These are phyloP conservation scores for Charadrius vociferus DNA, from an alignment of 2,113 vertebrate genomes.

Conservation along the genomic window DNA sequence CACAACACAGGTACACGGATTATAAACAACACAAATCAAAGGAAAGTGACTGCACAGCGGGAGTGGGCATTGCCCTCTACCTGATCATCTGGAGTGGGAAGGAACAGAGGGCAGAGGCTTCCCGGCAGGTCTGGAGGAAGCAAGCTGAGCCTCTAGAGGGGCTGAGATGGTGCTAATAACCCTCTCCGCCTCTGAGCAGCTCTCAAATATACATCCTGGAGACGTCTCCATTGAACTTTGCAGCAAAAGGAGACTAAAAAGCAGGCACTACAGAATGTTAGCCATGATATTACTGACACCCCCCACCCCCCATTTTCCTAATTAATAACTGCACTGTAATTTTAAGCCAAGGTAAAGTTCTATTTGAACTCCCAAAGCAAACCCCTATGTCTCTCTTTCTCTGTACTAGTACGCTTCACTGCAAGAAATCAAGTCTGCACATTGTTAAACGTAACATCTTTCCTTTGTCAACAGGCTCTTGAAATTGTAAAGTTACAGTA, in stretches of 20 bases:
- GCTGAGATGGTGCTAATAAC: not conserved
- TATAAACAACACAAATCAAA: not conserved
- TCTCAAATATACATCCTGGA: not conserved
- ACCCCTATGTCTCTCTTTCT: not conserved
- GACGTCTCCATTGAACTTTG: not conserved
- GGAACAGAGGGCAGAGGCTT: not conserved
- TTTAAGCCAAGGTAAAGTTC: not conserved
- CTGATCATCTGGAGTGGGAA: not conserved
- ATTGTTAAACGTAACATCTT: not conserved
- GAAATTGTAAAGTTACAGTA: slow-evolving; percentile 55
- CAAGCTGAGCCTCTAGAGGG: not conserved
- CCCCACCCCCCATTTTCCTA: not conserved
- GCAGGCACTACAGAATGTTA: not conserved
- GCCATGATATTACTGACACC: not conserved
- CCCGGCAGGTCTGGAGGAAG: not conserved
- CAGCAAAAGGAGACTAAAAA: not conserved
- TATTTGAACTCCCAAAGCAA: not conserved
- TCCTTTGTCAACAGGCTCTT: not conserved
- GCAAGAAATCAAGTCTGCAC: not conserved
- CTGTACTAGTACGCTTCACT: not conserved
- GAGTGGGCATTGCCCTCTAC: not conserved
- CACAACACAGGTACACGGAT: not conserved
- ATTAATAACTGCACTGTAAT: not conserved
- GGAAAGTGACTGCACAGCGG: not conserved
- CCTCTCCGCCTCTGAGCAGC: not conserved